A percentile compares a stretch with the other conserved stretches of the same genome.
These are phyloP conservation scores for Drosophila parthenogenetica DNA, from an alignment of 2,888 invertebrate species.

Conservation along the genomic window DNA sequence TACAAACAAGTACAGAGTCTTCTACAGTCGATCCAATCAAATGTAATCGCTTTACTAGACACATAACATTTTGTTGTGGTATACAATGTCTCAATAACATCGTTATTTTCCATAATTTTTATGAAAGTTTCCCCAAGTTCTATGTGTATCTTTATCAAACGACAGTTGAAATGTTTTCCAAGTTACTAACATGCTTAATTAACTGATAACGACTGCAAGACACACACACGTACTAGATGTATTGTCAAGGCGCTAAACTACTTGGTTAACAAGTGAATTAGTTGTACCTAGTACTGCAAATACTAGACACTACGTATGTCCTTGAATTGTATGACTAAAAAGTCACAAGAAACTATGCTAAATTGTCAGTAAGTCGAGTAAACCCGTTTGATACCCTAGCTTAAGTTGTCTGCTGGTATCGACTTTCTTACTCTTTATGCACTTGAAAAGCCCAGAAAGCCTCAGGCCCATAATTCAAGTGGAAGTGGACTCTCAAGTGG, in stretches of 20 bases:
- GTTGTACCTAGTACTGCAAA: slow-evolving; percentile 9
- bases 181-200: slow-evolving; percentile 47
- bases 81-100: slow-evolving; percentile 2
- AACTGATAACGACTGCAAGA: slow-evolving; percentile 42
- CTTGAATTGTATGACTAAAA: slow-evolving; percentile 5
- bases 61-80: slow-evolving; percentile 1
- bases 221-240: slow-evolving; percentile 15
- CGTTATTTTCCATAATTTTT: slow-evolving; percentile 10
- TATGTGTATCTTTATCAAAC: slow-evolving; percentile 7
- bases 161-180: slow-evolving; percentile 23
- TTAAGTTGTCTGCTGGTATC: slow-evolving; percentile 50
- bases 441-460: slow-evolving; percentile 40
- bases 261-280: slow-evolving; percentile 26
- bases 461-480: slow-evolving; percentile 55
- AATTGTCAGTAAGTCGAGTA: background rate
- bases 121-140: slow-evolving; percentile 7
- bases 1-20: background rate
- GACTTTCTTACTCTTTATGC: slow-evolving; percentile 40
- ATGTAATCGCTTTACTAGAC: too few species aligned
- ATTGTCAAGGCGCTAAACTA: slow-evolving; percentile 29
- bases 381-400: slow-evolving; percentile 14
- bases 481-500: slow-evolving; percentile 60
- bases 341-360: background rate
- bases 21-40: too few species aligned
- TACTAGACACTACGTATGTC: slow-evolving; percentile 1